A percentile compares a stretch with the other conserved stretches of the same genome.
These are phyloP conservation scores for Erithacus rubecula DNA, from an alignment of 2,797 vertebrate genomes.

Conservation along the genomic window DNA sequence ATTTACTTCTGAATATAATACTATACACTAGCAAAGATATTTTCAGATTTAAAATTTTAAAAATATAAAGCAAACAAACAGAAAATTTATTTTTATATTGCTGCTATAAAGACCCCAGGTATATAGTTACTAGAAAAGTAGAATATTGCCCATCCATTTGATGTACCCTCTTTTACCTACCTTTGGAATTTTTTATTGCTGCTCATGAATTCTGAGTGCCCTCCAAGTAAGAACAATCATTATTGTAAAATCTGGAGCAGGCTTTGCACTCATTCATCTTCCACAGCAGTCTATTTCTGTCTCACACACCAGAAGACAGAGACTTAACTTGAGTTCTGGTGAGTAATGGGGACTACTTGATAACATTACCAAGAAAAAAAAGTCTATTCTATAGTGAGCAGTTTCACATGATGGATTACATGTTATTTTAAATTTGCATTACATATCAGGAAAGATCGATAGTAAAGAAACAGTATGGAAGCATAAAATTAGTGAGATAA, in stretches of 20 bases:
- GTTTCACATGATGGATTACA: not conserved
- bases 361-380: not conserved
- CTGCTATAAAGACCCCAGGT: rapidly evolving
- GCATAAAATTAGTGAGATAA: not conserved
- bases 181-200: not conserved
- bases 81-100: not conserved
- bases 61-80: not conserved
- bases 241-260: not conserved
- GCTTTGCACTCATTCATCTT: not conserved
- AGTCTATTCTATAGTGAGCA: not conserved
- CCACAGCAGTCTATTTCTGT: not conserved
- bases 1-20: not conserved
- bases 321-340: not conserved
- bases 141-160: not conserved
- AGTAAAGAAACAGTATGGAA: not conserved
- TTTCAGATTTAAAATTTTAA: not conserved
- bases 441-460: not conserved
- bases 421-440: not conserved
- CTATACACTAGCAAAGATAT: not conserved
- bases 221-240: not conserved
- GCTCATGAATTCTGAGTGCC: not conserved
- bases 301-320: not conserved
- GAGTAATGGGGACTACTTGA: not conserved
- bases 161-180: not conserved
- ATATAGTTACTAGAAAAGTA: not conserved